A percentile compares a stretch with the other conserved stretches of the same genome.
Evolutionary conservation across 2,888 invertebrate genomes (phyloP).

Genomic region (Hypolimnas misippus): DNA sequence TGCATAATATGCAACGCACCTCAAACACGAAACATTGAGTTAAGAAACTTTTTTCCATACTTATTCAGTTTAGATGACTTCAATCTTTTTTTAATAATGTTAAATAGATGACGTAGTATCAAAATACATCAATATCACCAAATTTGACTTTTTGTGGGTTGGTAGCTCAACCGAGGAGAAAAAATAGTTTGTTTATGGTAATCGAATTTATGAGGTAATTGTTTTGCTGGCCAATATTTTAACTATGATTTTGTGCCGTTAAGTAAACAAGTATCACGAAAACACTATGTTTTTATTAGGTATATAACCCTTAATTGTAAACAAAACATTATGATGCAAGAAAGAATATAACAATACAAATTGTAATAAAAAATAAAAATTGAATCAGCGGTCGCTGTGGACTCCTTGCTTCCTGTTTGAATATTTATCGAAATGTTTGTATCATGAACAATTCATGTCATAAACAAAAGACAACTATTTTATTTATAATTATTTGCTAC

Average conservation of each 20-base stretch:
- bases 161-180: no score
- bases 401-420: background rate
- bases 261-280: background rate
- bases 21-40: no score
- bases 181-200: no score
- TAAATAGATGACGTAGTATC: no score
- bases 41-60: no score
- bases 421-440: background rate
- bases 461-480: constrained; percentile 18
- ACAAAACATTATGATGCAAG: constrained; percentile 10
- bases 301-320: constrained; percentile 6
- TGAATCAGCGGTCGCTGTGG: background rate
- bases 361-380: constrained; percentile 6
- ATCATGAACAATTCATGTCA: background rate
- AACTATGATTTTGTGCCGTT: background rate
- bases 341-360: background rate
- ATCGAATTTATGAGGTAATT: no score
- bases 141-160: no score
- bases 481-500: no score
- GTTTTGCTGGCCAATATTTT: background rate
- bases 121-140: no score
- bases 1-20: no score
- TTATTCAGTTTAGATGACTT: no score
- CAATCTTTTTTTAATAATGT: no score
- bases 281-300: background rate